These are phyloP conservation scores for Phyllotreta cruciferae DNA, from an alignment of 2,888 invertebrate genomes.

Conservation along the genomic window DNA sequence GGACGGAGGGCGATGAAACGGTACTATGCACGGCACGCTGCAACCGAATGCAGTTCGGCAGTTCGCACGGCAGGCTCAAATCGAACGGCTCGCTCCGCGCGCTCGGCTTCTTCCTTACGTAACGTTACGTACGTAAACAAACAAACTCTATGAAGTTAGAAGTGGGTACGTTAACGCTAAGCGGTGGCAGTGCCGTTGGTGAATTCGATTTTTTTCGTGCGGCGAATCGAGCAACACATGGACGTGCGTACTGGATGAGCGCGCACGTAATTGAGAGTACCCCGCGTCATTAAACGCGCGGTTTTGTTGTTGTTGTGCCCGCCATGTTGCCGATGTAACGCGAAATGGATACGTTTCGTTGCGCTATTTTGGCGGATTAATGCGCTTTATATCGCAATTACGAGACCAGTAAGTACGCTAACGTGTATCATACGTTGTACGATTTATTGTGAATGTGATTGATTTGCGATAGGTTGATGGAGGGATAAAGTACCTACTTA, in stretches of 20 bases:
- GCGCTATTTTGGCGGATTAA: too few relatives aligned
- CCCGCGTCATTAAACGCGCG: slow-evolving; percentile 34
- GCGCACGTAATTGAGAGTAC: slow-evolving; percentile 43
- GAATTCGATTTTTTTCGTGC: slow-evolving; percentile 47
- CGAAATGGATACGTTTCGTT: too few relatives aligned
- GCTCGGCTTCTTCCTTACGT: slow-evolving; percentile 39
- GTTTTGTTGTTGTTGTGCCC: slow-evolving; percentile 18
- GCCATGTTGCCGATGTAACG: slow-evolving; percentile 20
- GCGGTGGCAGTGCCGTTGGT: slow-evolving; percentile 12
- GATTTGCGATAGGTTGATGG: too few relatives aligned
- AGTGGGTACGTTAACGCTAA: too few relatives aligned
- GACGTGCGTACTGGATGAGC: slow-evolving; percentile 56
- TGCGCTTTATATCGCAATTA: too few relatives aligned
- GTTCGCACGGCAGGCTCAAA: slow-evolving; percentile 50
- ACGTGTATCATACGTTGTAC: too few relatives aligned
- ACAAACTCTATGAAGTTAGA: background rate
- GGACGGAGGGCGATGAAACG: slow-evolving; percentile 41
- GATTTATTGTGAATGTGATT: too few relatives aligned
- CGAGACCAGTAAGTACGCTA: background rate
- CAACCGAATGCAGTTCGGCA: slow-evolving; percentile 44
- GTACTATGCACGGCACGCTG: slow-evolving; percentile 46
- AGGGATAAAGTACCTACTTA: too few relatives aligned
- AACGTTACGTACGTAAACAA: slow-evolving; percentile 27
- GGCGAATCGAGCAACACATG: slow-evolving; percentile 56
- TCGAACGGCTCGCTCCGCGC: slow-evolving; percentile 47